Base-by-base conservation (phyloP, 2,797 vertebrate genomes). In the Anguilla marmorata region DNA sequence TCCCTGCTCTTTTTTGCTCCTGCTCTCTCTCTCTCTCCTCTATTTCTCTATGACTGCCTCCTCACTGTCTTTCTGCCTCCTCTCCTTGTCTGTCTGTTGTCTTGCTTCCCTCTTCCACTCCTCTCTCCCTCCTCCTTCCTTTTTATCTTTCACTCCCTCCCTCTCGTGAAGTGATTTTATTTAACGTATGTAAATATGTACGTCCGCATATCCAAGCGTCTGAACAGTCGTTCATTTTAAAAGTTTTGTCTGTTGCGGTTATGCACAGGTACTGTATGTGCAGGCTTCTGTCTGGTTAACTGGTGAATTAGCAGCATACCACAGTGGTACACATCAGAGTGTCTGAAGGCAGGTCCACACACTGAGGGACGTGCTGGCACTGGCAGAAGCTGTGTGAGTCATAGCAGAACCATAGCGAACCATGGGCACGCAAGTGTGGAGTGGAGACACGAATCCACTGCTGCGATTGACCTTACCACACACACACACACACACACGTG, bases 1-100 rank as follows among this genome's bases (percentile, higher is more conserved):
- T 80, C 37, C 30, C 27, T 60, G 60, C 92, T 87, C 86, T 79
- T 54, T 24, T 7, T 52, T 52, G 6, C 52, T 89, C 33, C 85
- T 76, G 87, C 85, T 41, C 69, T 89, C 60, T 87, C 58, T 79
- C 74, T 19, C 19, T 21, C 41, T 45, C n/a, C 84, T 24, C 0
- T 85, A 66, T 79, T 41, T 21, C 54, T 60, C 1, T 14, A 21
- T 41, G 27, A 14, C 19, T 48, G 84, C 60, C 54, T 27, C 30
- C 50, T 27, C 52, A 21, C 3, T 24, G 11, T 90, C 9, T 14
- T 11, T 56, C 6, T 89, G 8, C 30, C 72, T 74, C 72, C 72
- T 74, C 8, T 74, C 27, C 72, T 30, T 21, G 2, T 74, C 12
- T 14, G 69, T 74, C 69, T 30, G 27, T 74, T 84, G 48, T 33